A percentile compares a stretch with the other conserved stretches of the same genome.
phyloP scores from a whole-genome alignment of 2,797 vertebrate genomes.

The Crocidura indochinensis region DNA sequence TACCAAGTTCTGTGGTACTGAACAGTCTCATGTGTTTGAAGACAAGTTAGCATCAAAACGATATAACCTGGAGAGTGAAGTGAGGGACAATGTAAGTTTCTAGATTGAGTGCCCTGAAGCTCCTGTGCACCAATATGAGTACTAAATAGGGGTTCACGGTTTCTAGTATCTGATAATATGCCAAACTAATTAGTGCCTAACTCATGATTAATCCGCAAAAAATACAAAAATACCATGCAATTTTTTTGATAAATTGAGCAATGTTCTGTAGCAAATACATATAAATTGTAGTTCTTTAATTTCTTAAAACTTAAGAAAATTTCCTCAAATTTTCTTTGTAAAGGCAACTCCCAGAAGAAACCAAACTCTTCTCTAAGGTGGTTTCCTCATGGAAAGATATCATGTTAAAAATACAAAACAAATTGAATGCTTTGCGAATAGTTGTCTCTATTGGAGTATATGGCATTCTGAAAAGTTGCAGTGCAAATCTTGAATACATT shows the following conservation, averaged over 20 bases:
- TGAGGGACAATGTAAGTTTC: too few species aligned
- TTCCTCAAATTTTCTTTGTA: slow-evolving; percentile 67
- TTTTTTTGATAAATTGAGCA: not conserved
- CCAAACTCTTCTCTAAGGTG: slow-evolving; percentile 86
- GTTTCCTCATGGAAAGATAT: slow-evolving; percentile 88
- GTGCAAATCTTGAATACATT: slow-evolving; percentile 85
- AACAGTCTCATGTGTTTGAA: too few species aligned
- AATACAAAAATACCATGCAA: not conserved
- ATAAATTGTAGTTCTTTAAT: not conserved
- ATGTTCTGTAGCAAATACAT: not conserved
- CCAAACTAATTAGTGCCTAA: not conserved
- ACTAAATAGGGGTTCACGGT: too few species aligned
- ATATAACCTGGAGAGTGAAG: too few species aligned
- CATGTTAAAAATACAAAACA: slow-evolving; percentile 82
- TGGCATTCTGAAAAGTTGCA: slow-evolving; percentile 86
- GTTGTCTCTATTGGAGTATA: slow-evolving; percentile 81
- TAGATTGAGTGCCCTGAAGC: too few species aligned
- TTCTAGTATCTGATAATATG: too few species aligned
- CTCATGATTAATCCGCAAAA: slow-evolving; percentile 13
- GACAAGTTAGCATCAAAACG: too few species aligned
- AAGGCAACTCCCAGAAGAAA: slow-evolving; percentile 88
- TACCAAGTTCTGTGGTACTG: too few species aligned
- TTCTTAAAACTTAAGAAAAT: slow-evolving; percentile 19
- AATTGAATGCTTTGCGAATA: slow-evolving; percentile 84
- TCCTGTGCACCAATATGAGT: too few species aligned